These are phyloP conservation scores for Formicarius rufipectus DNA, from an alignment of 2,113 vertebrate species.

Conservation along the genomic window DNA sequence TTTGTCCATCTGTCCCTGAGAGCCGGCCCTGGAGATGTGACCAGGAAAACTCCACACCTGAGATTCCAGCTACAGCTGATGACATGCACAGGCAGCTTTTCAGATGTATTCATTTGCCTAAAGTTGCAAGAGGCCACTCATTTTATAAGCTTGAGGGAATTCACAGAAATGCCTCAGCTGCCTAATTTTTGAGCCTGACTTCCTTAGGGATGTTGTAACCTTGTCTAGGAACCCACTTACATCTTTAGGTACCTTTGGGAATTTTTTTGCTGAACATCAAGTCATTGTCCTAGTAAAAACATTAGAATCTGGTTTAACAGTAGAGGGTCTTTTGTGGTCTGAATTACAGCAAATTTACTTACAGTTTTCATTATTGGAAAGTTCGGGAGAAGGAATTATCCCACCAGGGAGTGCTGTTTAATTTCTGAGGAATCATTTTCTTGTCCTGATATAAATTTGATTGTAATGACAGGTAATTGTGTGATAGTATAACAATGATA, in stretches of 20 bases:
- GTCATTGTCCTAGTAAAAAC: neutral
- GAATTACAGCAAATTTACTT: slow-evolving; percentile 42
- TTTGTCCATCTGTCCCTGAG: neutral
- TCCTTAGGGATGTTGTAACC: neutral
- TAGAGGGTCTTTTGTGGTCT: slow-evolving; percentile 19
- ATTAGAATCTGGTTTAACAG: neutral
- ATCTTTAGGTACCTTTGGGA: neutral
- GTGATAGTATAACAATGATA: slow-evolving; percentile 11
- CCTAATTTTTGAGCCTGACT: neutral
- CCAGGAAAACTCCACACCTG: neutral
- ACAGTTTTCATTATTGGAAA: slow-evolving; percentile 37
- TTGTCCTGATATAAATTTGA: slow-evolving; percentile 49
- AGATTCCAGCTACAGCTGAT: neutral
- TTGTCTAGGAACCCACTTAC: neutral
- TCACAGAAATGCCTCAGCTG: neutral
- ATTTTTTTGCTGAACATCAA: neutral
- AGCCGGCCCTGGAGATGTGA: neutral
- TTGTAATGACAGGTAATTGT: slow-evolving; percentile 49
- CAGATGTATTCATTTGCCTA: neutral
- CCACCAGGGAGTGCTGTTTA: slow-evolving; percentile 62
- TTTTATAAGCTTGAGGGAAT: neutral
- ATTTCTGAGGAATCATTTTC: slow-evolving; percentile 58
- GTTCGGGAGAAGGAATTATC: slow-evolving; percentile 52
- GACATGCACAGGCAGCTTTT: neutral
- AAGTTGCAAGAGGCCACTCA: neutral